phyloP scores from a whole-genome alignment of 2,888 invertebrate species.

The Melanostoma mellinum region DNA sequence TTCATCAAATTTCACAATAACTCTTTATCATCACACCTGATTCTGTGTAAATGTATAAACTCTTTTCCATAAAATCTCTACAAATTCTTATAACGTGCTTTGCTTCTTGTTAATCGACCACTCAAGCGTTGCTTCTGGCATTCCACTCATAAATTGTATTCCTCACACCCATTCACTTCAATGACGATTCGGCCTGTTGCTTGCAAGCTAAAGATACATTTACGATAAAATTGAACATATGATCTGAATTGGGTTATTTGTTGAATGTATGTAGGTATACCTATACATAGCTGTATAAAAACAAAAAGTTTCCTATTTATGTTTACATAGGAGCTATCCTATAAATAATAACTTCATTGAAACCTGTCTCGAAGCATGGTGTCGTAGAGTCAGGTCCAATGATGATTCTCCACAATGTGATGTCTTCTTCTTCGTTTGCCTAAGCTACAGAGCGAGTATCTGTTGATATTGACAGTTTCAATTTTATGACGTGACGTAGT shows the following conservation, averaged over 20 bases:
- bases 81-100: too few species aligned
- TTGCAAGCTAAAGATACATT: not conserved
- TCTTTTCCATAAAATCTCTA: too few species aligned
- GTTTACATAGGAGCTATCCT: not conserved
- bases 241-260: conserved; percentile 37
- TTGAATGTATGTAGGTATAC: not conserved
- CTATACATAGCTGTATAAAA: too few species aligned
- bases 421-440: conserved; percentile 29
- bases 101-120: too few species aligned
- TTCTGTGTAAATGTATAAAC: too few species aligned
- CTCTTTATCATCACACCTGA: too few species aligned
- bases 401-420: conserved; percentile 4
- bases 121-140: not conserved
- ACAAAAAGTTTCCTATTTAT: too few species aligned
- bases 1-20: too few species aligned
- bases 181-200: too few species aligned
- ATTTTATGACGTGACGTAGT: conserved; percentile 68
- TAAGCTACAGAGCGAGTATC: not conserved
- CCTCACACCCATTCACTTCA: too few species aligned
- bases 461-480: conserved; percentile 31
- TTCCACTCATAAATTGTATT: not conserved
- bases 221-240: conserved; percentile 19
- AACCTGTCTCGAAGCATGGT: conserved; percentile 49
- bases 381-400: not conserved
- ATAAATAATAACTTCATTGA: conserved; percentile 52